Evolutionary conservation across 2,888 invertebrate genomes (phyloP).

Genomic region (Sinodicranocentrus sp.): DNA sequence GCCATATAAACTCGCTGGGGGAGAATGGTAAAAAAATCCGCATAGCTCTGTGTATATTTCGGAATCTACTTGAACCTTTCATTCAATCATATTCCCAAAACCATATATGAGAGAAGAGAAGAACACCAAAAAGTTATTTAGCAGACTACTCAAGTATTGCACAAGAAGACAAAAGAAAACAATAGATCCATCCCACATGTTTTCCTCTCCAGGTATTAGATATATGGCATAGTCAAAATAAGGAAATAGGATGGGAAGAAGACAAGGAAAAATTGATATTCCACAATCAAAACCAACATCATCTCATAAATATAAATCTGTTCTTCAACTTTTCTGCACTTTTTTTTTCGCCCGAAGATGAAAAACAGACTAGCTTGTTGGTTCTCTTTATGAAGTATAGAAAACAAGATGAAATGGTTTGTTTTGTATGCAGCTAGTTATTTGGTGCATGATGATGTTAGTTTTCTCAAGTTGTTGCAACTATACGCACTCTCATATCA

Average conservation of each 20-base stretch:
- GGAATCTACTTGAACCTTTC: constrained; percentile 28
- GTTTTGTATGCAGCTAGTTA: constrained; percentile 57
- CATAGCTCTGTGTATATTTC: background rate
- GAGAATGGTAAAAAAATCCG: constrained; percentile 29
- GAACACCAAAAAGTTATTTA: constrained; percentile 32
- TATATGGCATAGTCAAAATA: background rate
- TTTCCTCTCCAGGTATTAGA: background rate
- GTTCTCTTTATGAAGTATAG: background rate
- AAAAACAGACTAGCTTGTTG: too few species aligned
- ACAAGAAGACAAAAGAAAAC: constrained; percentile 17
- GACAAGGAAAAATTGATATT: constrained; percentile 53
- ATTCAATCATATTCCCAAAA: constrained; percentile 40
- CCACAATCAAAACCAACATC: constrained; percentile 56
- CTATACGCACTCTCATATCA: background rate
- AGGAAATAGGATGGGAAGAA: constrained; percentile 20
- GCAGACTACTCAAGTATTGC: constrained; percentile 32
- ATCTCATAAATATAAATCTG: constrained; percentile 65
- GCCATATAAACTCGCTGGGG: background rate
- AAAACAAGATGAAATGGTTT: constrained; percentile 31
- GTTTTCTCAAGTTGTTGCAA: constrained; percentile 27
- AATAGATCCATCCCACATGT: constrained; percentile 15
- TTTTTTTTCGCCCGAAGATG: constrained; percentile 49
- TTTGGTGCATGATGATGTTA: constrained; percentile 54
- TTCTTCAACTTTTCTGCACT: constrained; percentile 48
- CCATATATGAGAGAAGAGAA: background rate